Base-by-base conservation (phyloP, 1,140 invertebrate species). In the Berghia stephanieae region DNA sequence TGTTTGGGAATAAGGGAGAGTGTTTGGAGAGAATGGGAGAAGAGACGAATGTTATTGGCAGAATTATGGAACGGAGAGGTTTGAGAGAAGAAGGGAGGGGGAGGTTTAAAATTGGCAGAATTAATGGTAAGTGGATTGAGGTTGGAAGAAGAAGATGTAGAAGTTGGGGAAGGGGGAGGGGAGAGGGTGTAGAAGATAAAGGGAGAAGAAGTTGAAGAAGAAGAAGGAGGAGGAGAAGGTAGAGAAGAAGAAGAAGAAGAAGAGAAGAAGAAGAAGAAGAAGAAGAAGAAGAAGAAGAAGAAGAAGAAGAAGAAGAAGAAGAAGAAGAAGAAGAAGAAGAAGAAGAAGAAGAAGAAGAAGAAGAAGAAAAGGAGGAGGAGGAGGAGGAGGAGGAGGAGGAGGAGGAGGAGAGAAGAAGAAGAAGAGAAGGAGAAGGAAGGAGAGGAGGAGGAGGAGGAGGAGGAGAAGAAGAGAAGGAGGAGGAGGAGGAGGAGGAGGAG, bases 401-500 rank as follows among this genome's bases (percentile, higher is more conserved):
- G 57, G 57, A 36, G 42, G 3, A 67, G 27, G 42, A 38, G 42
- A 4, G 42, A 24, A 67, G 63, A 67, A 38, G 42, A 8, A 67
- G 27, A 67, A 8, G 42, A 8, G 42, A 8, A 67, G 4, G 24
- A 38, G 13, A 8, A 67, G 63, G 42, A 6, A 67, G 63, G 42
- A 8, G 42, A 38, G 42, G 57, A 60, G 57, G 34, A 31, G 34
- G 57, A 60, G 57, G 34, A 31, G 34, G 57, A 60, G 57, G 34
- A 31, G 34, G 57, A 60, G 57, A 60, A 31, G 34, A 31, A 60
- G 57, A 60, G 57, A 60, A 31, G 34, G 57, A 60, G 57, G 34
- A 31, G 34, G 57, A 60, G 57, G 34, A 24, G 5, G 57, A 60
- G 57, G n/a, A 5, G 34, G 57, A 60, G 57, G n/a, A 49, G n/a